These are phyloP conservation scores for Otus sunia DNA, from an alignment of 2,113 vertebrate species.

Conservation along the genomic window DNA sequence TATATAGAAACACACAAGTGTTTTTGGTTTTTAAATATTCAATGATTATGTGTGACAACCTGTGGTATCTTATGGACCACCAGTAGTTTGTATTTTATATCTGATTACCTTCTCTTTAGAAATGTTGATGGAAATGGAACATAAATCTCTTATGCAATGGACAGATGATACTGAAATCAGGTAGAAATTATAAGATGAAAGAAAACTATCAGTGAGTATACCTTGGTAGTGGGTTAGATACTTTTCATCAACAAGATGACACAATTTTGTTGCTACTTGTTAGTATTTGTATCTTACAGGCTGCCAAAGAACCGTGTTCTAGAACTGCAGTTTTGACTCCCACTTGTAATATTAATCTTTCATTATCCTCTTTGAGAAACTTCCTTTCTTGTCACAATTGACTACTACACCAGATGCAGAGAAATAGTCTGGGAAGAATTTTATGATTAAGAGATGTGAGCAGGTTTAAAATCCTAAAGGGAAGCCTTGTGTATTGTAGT, in stretches of 20 bases:
- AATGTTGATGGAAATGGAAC: not conserved
- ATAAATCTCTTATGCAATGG: not conserved
- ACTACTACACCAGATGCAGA: not conserved
- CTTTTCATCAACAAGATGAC: not conserved
- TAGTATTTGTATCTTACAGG: not conserved
- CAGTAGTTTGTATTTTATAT: not conserved
- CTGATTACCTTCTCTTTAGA: not conserved
- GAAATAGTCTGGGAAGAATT: not conserved
- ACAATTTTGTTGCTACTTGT: not conserved
- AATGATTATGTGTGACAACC: not conserved
- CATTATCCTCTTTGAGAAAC: not conserved
- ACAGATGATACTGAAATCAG: not conserved
- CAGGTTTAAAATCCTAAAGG: not conserved
- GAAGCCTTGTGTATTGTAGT: not conserved
- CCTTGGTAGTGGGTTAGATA: not conserved
- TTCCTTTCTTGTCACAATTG: not conserved
- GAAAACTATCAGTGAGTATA: not conserved
- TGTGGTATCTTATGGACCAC: not conserved
- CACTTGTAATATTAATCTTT: not conserved
- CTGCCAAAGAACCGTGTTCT: not conserved
- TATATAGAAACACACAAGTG: not conserved
- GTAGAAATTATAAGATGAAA: not conserved
- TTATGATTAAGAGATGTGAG: not conserved
- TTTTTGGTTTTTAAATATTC: not conserved
- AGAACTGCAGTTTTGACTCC: not conserved